Evolutionary conservation across 2,888 invertebrate species (phyloP), one percentile per base, ranked within the genome.

Genomic region (Calliopum simillimum): DNA sequence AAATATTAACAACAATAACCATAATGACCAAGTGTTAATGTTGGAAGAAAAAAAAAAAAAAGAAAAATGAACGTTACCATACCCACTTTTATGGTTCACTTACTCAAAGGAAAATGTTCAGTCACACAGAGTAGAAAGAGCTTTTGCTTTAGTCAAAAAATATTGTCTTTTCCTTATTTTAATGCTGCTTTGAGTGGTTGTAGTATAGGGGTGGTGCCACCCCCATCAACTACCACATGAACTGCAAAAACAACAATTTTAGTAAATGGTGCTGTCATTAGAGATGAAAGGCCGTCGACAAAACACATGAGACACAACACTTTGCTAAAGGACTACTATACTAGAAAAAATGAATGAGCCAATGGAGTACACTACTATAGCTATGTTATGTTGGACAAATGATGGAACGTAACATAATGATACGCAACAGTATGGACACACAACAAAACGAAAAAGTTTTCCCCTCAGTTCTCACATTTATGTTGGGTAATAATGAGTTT

Each of bases 181-280:
- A 8, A 5, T 33, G 8, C 33, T 6, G 33, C 3, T 33, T 33
- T 33, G 33, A 33, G 33, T 8, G 2, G 33, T 33, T 33, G 1
- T 33, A 33, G 8, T 33, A 33, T 33, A 3, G 33, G 3, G 33
- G 3, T 33, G 33, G 33, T 33, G 33, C 33, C 6, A 33, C 33
- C 6, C n/a, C 56, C 8, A 33, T 4, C 56, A 33, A 58, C 56
- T 33, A 58, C 63, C 63, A 51, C 41, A 51, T 41, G 19, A n/a
- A 55, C 55, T 55, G 55, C 55, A 56, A 66, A 66, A 66, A 53
- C 23, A 66, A 53, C 23, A 66, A 66, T 66, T 55, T 33, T 25
- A 33, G 55, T 56, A 56, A 66, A 66, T 55, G 65, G 55, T 55
- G 53, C 64, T 53, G 64, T 64, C 64, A 64, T 64, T 64, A 64